Evolutionary conservation across 2,797 vertebrate genomes (phyloP).

Genomic region (Myotis daubentonii): DNA sequence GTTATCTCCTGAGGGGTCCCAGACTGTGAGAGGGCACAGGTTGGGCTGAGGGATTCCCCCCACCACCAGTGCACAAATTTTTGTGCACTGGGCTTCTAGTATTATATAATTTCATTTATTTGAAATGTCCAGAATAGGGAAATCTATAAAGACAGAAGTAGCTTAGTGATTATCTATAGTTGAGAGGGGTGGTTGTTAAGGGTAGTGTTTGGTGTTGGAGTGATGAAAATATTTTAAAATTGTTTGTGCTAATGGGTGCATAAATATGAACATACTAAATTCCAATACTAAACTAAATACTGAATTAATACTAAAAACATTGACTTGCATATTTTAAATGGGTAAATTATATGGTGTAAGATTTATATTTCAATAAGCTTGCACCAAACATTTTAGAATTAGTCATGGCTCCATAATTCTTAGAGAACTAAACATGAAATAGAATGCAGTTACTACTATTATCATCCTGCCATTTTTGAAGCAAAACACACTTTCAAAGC

Average conservation of each 20-base stretch:
- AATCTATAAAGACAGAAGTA: background rate
- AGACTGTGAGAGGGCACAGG: too few relatives aligned
- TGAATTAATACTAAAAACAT: background rate
- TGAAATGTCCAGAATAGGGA: background rate
- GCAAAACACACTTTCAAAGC: background rate
- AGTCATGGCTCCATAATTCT: background rate
- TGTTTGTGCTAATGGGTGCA: background rate
- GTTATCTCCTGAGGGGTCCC: too few relatives aligned
- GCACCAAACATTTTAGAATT: background rate
- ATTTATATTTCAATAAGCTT: background rate
- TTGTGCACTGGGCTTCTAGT: too few relatives aligned
- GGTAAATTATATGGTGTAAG: background rate
- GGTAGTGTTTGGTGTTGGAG: background rate
- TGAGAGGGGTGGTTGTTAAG: background rate
- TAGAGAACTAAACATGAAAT: background rate
- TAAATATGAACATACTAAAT: background rate
- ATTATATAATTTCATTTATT: background rate
- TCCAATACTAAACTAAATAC: background rate
- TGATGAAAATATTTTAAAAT: background rate
- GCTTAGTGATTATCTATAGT: rapidly evolving
- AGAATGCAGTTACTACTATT: background rate
- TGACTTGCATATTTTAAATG: background rate
- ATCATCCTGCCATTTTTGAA: background rate
- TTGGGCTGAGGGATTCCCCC: too few relatives aligned
- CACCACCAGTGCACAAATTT: too few relatives aligned